Evolutionary conservation across 2,797 vertebrate genomes (phyloP).

Genomic region (Chaetophractus vellerosus): DNA sequence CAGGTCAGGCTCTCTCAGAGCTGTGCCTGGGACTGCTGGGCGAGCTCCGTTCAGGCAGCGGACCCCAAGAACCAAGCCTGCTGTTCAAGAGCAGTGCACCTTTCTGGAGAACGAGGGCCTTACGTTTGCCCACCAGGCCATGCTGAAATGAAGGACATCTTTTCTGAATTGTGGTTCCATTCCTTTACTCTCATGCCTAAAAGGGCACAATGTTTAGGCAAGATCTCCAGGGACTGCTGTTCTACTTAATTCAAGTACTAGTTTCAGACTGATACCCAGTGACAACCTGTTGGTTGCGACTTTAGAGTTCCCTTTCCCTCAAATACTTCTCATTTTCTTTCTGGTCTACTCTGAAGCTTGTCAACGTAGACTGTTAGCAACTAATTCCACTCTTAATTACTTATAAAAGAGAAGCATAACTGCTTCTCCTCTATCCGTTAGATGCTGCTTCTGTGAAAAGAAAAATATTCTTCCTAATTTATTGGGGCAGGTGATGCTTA

Average conservation of each 20-base stretch:
- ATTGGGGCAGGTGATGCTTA: neutral
- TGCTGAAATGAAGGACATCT: neutral
- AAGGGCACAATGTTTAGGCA: neutral
- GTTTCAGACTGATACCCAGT: neutral
- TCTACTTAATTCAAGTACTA: neutral
- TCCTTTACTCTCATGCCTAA: neutral
- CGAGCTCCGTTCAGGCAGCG: neutral
- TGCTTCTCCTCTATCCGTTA: neutral
- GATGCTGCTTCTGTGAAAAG: neutral
- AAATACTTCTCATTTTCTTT: conserved; percentile 10
- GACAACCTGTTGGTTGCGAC: neutral
- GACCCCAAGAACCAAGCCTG: neutral
- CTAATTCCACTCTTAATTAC: neutral
- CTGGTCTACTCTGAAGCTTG: conserved; percentile 19
- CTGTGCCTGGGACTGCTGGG: neutral
- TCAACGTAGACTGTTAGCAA: neutral
- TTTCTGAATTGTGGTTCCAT: neutral
- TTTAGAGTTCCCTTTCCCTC: neutral
- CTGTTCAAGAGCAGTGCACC: neutral
- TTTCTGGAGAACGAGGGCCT: neutral
- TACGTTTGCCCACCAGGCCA: neutral
- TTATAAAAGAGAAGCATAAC: neutral
- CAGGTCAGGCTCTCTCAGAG: neutral
- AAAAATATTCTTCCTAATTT: conserved; percentile 25
- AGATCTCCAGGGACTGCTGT: neutral